phyloP scores from a whole-genome alignment of 2,797 vertebrate genomes.

The Chromobotia macracanthus region DNA sequence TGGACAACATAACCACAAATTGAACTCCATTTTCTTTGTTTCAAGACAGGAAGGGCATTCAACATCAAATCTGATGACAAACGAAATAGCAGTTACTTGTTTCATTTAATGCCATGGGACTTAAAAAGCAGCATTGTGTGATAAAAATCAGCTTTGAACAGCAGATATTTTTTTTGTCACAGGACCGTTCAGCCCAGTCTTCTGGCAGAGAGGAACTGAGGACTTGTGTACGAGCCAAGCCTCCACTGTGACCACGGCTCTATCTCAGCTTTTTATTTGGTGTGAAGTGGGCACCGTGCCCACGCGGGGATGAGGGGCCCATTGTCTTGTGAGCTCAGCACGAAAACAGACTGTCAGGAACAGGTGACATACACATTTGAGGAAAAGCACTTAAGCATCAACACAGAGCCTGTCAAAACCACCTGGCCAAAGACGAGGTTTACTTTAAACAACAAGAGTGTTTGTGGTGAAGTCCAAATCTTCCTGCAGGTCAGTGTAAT shows the following conservation, averaged over 20 bases:
- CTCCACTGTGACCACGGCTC: slow-evolving; percentile 46
- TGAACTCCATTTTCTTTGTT: not conserved
- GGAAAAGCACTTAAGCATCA: slow-evolving; percentile 30
- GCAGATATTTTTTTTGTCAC: slow-evolving; percentile 51
- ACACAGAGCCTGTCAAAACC: slow-evolving; percentile 31
- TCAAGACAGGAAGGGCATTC: not conserved
- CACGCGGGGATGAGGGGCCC: slow-evolving; percentile 38
- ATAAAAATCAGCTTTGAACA: slow-evolving; percentile 52
- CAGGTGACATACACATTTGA: slow-evolving; percentile 18
- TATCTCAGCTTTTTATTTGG: slow-evolving; percentile 48
- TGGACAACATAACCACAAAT: slow-evolving; percentile 22
- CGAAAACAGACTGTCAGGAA: slow-evolving; percentile 56
- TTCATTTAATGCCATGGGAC: slow-evolving; percentile 20
- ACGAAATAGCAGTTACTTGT: slow-evolving; percentile 5
- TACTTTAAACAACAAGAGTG: slow-evolving; percentile 15
- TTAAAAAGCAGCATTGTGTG: slow-evolving; percentile 44
- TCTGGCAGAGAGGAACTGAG: slow-evolving; percentile 47
- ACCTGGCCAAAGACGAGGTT: slow-evolving; percentile 33
- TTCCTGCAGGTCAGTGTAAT: slow-evolving; percentile 10
- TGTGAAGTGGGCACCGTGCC: slow-evolving; percentile 50
- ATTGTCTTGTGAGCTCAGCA: slow-evolving; percentile 56
- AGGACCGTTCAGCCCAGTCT: slow-evolving; percentile 46
- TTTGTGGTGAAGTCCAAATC: not conserved
- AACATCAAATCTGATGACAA: slow-evolving; percentile 25
- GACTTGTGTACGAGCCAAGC: slow-evolving; percentile 50